Conservation (phyloP, 2,888 invertebrate genomes). For the Lysandra coridon region DNA sequence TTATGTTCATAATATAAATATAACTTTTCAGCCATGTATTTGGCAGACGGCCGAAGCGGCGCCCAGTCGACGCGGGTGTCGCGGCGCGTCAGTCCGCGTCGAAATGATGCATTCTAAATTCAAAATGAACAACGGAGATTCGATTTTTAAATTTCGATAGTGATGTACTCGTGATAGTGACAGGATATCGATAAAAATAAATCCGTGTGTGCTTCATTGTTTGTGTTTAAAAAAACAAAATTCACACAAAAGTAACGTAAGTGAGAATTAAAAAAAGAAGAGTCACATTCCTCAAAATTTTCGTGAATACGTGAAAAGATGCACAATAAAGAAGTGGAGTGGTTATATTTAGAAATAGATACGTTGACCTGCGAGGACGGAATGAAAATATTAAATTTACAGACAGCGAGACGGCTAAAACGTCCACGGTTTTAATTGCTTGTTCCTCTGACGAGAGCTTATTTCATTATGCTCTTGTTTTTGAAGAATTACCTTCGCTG, state of each 20-base stretch:
- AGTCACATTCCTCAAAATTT: background rate
- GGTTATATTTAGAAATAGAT: constrained; percentile 49
- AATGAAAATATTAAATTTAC: constrained; percentile 57
- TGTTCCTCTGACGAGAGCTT: constrained; percentile 36
- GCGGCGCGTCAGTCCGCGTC: constrained; percentile 63
- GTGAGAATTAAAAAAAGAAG: background rate
- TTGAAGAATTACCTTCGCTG: background rate
- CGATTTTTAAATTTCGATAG: constrained; percentile 20
- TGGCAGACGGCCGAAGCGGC: constrained; percentile 71
- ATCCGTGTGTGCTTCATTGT: background rate
- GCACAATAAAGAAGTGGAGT: constrained; percentile 31
- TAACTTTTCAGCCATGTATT: constrained; percentile 71
- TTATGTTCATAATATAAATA: constrained; percentile 72
- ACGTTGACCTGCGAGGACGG: constrained; percentile 61
- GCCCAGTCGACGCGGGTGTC: constrained; percentile 68
- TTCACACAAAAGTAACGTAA: background rate
- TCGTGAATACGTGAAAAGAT: constrained; percentile 8
- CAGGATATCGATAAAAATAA: background rate
- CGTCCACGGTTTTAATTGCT: constrained; percentile 44
- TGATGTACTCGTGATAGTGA: background rate
- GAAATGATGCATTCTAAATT: constrained; percentile 51
- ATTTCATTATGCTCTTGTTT: constrained; percentile 2
- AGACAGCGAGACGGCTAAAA: constrained; percentile 60
- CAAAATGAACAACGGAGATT: constrained; percentile 43
- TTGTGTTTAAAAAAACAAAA: background rate